These are phyloP conservation scores for Microplitis deprimator DNA, from an alignment of 2,888 invertebrate species.

Conservation along the genomic window DNA sequence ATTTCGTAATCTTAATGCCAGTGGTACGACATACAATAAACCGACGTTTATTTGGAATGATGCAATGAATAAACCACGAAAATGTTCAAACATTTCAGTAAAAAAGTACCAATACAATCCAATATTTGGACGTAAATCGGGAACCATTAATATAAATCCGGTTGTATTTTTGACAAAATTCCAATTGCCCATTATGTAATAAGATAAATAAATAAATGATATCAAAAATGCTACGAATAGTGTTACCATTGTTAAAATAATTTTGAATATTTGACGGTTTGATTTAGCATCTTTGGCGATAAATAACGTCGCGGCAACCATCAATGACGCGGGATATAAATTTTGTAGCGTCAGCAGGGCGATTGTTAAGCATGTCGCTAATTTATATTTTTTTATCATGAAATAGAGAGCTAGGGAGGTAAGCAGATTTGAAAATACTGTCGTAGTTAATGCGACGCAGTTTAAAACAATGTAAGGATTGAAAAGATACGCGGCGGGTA, in stretches of 20 bases:
- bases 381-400: constrained; percentile 78
- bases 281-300: constrained; percentile 75
- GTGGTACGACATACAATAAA: constrained; percentile 90
- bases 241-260: constrained; percentile 73
- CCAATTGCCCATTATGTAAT: constrained; percentile 77
- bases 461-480: constrained; percentile 91
- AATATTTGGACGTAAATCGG: constrained; percentile 96
- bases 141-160: constrained; percentile 85
- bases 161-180: constrained; percentile 67
- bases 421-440: constrained; percentile 90
- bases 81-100: constrained; percentile 99
- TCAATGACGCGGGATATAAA: constrained; percentile 84
- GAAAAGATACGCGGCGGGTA: constrained; percentile 85
- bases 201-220: constrained; percentile 76
- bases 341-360: constrained; percentile 87
- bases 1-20: constrained; percentile 83
- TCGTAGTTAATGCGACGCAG: constrained; percentile 91
- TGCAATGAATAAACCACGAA: constrained; percentile 92
- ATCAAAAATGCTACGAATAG: constrained; percentile 75
- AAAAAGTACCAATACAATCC: constrained; percentile 99
- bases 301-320: constrained; percentile 86
- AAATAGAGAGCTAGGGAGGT: constrained; percentile 81
- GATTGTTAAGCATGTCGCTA: constrained; percentile 79
- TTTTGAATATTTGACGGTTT: constrained; percentile 71
- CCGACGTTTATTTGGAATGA: constrained; percentile 98